These are phyloP conservation scores for Dichetophora obliterata DNA, from an alignment of 2,888 invertebrate species.

Conservation along the genomic window DNA sequence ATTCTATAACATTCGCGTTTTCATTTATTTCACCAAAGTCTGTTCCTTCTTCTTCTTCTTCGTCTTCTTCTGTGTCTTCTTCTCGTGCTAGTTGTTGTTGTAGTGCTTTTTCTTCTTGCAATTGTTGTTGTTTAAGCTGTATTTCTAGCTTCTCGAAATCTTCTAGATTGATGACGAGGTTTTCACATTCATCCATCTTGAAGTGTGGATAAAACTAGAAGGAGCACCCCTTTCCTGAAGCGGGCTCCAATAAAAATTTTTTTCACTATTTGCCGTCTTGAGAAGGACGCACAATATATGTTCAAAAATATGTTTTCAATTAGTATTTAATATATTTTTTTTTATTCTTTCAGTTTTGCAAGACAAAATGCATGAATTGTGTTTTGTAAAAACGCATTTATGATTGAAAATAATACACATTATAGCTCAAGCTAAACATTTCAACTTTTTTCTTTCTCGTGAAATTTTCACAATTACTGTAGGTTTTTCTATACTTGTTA, in stretches of 20 bases:
- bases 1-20: slow-evolving; percentile 42
- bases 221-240: slow-evolving; percentile 46
- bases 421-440: background rate
- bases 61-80: slow-evolving; percentile 33
- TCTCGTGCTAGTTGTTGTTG: slow-evolving; percentile 34
- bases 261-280: slow-evolving; percentile 48
- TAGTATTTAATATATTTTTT: background rate
- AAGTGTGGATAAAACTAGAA: slow-evolving; percentile 49
- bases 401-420: background rate
- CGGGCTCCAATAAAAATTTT: slow-evolving; percentile 16
- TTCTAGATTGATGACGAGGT: slow-evolving; percentile 68
- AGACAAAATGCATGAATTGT: background rate
- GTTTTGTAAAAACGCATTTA: background rate
- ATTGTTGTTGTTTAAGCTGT: slow-evolving; percentile 51
- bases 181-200: slow-evolving; percentile 71
- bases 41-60: slow-evolving; percentile 42
- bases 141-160: slow-evolving; percentile 58
- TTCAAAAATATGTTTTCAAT: background rate
- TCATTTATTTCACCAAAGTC: slow-evolving; percentile 37
- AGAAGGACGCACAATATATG: background rate
- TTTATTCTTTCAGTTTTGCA: background rate
- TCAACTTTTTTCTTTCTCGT: background rate
- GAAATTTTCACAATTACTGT: background rate
- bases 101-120: slow-evolving; percentile 41
- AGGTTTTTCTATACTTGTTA: background rate